phyloP scores from a whole-genome alignment of 2,797 vertebrate species.

The Neosilurus mollespiculum region DNA sequence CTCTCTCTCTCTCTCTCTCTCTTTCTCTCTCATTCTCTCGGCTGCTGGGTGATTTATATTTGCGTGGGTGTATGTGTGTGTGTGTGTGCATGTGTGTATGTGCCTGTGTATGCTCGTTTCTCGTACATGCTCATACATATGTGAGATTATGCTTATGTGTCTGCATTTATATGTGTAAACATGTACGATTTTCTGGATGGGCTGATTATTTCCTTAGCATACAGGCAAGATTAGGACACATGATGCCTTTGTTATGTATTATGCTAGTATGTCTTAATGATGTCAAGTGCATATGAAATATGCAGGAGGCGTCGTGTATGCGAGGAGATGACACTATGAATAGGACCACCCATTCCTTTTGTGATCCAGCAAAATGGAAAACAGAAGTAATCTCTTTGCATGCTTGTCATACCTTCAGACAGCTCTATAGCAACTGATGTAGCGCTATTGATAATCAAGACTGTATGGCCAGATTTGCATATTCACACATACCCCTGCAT shows the following conservation, averaged over 20 bases:
- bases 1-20: constrained; percentile 37
- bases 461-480: not conserved
- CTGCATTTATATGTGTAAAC: constrained; percentile 2
- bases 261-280: constrained; percentile 50
- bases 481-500: constrained; percentile 32
- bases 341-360: constrained; percentile 36
- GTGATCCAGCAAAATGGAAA: constrained; percentile 51
- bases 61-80: constrained; percentile 40
- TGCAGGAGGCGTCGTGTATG: constrained; percentile 43
- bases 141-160: too few relatives aligned
- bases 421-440: constrained; percentile 41
- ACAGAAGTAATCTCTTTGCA: constrained; percentile 44
- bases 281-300: constrained; percentile 52
- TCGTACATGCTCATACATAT: not conserved
- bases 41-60: constrained; percentile 38
- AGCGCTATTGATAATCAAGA: constrained; percentile 29
- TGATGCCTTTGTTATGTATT: constrained; percentile 34
- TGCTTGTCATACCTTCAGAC: constrained; percentile 40
- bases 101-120: constrained; percentile 21
- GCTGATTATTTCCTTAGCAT: constrained; percentile 39
- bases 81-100: constrained; percentile 6
- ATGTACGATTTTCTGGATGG: constrained; percentile 13
- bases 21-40: constrained; percentile 10
- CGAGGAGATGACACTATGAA: constrained; percentile 35
- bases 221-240: constrained; percentile 40